Base-by-base conservation (phyloP, 1,140 invertebrate genomes). In the Drosophila bifasciata region DNA sequence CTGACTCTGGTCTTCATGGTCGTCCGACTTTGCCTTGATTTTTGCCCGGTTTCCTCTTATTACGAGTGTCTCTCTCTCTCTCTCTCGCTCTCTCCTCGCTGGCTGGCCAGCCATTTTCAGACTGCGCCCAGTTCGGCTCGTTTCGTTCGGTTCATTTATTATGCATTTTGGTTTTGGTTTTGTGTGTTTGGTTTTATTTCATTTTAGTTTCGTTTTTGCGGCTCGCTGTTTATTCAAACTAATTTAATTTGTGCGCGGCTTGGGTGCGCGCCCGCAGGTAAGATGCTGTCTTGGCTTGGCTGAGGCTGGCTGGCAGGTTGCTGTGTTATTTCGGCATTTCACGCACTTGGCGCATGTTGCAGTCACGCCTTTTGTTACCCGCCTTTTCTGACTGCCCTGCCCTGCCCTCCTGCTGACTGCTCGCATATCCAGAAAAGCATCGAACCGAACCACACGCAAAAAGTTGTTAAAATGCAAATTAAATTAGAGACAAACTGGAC, bases 381-480 rank as follows among this genome's bases (percentile, higher is more conserved):
- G n/a, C n/a, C n/a, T n/a, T n/a, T n/a, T n/a, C n/a, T n/a, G 59
- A 72, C 61, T 64, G 67, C 62, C 70, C n/a, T n/a, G n/a, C n/a
- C n/a, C n/a, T n/a, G n/a, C n/a, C n/a, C n/a, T n/a, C n/a, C n/a
- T n/a, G n/a, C n/a, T n/a, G n/a, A n/a, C n/a, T n/a, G n/a, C n/a
- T 68, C 17, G 49, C 62, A 68, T 46, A 68, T 53, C 62, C 64
- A 78, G 52, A 66, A 72, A 78, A 60, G n/a, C n/a, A n/a, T n/a
- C n/a, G n/a, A 61, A 79, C 49, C 55, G 45, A 86, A 63, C 83
- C 83, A 88, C 83, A 88, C 83, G 83, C 83, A 88, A 88, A 88
- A 88, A 88, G 83, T 88, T 88, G 83, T 88, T 88, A 88, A 88
- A 88, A 88, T 88, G 83, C 83, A 88, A 88, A 88, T 88, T 88